Evolutionary conservation across 2,113 vertebrate species (phyloP), one percentile per base, ranked within the genome.

Genomic region (Paraplagusia blochii): DNA sequence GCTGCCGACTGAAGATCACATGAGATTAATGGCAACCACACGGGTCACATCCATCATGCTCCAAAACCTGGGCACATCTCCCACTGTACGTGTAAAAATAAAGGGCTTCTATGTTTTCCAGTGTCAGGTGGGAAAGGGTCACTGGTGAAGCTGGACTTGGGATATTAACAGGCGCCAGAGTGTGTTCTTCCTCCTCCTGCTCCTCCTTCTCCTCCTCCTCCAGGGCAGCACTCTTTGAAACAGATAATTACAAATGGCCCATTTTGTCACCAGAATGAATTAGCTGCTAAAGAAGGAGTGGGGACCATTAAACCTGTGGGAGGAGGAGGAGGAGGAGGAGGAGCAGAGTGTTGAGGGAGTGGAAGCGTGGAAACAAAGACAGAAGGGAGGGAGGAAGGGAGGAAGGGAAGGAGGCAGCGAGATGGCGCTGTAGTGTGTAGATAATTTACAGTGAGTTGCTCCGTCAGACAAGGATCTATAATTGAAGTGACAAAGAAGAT

Each of bases 221-320:
- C n/a, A n/a, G n/a, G n/a, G n/a, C n/a, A n/a, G n/a, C n/a, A n/a
- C 58, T 73, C 76, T 76, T 82, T 53, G 36, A 6, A 9, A 50
- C 69, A 67, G 84, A 82, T 88, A 69, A 88, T 82, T 80, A 65
- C 56, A 84, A 85, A 84, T 76, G 42, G 60, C 63, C 75, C 85
- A 74, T 83, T 66, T 70, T 49, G 51, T 55, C 57, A 8, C 11
- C 58, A 71, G 72, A 74, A 79, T 76, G 76, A 80, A 65, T 59
- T 63, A 69, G 72, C 4, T 3, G 15, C 38, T 62, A 66, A 72
- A 63, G 62, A 58, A 51, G 64, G 43, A 44, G 57, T 73, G 42
- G 66, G 48, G 65, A 61, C 10, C 1, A 40, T 62, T 73, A 58
- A 47, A 68, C 38, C 66, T 11, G 63, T 40, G 8, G 8, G 29